Percentiles rank a stretch among this genome's conserved stretches.
phyloP scores from a whole-genome alignment of 2,113 vertebrate genomes.

The Collichthys lucidus region DNA sequence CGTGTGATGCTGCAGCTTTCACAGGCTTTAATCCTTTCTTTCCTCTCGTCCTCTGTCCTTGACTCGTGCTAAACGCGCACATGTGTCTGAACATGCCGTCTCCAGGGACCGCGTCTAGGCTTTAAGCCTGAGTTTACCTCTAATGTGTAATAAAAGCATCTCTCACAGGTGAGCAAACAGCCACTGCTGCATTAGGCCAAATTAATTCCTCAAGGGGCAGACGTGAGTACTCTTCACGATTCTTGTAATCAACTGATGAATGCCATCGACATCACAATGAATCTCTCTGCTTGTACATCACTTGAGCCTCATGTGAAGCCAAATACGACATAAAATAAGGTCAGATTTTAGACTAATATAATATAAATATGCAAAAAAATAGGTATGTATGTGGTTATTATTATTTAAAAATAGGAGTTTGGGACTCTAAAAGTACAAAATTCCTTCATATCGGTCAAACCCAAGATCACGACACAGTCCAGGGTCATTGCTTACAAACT shows the following conservation, averaged over 20 bases:
- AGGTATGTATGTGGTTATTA: background rate
- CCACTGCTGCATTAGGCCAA: constrained; percentile 16
- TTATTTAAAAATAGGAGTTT: background rate
- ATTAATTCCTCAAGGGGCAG: constrained; percentile 35
- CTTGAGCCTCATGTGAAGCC: background rate
- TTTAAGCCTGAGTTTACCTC: constrained; percentile 17
- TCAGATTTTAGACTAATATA: background rate
- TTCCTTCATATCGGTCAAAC: background rate
- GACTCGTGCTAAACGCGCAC: background rate
- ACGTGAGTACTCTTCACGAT: constrained; percentile 26
- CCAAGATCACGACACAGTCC: background rate
- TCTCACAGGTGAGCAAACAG: constrained; percentile 25
- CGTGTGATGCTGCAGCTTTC: constrained; percentile 41
- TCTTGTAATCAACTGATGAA: constrained; percentile 43
- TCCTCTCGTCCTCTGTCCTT: constrained; percentile 11
- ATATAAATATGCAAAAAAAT: background rate
- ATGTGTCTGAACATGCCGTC: background rate
- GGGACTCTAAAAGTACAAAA: background rate
- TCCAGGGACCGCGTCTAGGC: background rate
- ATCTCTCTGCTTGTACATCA: background rate
- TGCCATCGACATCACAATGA: background rate
- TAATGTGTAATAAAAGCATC: constrained; percentile 15
- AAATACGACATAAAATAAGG: background rate
- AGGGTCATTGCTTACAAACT: constrained; percentile 34
- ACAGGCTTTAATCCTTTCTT: constrained; percentile 51